Base-by-base conservation (phyloP, 1,140 invertebrate genomes). In the Drosophila asahinai region DNA sequence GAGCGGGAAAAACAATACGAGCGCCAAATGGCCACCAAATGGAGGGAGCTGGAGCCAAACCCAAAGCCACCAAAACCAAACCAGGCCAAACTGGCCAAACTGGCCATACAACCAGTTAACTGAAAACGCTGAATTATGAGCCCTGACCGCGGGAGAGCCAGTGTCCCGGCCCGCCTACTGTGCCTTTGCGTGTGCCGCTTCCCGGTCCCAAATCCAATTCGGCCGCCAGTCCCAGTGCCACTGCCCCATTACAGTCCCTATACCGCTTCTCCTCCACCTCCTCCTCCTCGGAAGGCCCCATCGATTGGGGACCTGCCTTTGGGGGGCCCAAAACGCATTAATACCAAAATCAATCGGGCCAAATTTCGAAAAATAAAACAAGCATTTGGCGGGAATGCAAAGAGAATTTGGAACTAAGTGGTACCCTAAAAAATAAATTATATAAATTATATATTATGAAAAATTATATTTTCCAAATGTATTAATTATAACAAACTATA, bases 51-150 rank as follows among this genome's bases (percentile, higher is more conserved):
- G 27, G 27, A 62, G 19, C 55, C 64, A 48, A 33, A 51, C 1
- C 60, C 64, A 52, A 40, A 51, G 22, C 61, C 54, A 57, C 51
- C 51, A 63, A 45, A 79, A 45, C 52, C 61, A 47, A 67, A 49
- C 63, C 77, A 52, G 33, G 45, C 63, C 70, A 45, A 61, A 60
- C 49, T 61, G 55, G 25, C 48, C 52, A 45, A 61, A 60, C 49
- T 61, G 55, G 25, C 48, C 52, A 59, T n/a, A 49, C 67, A 67
- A 51, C 58, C 81, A 80, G 86, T 80, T 81, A 89, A 81, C 81
- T 72, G 68, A 78, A 74, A 70, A 58, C 77, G 42, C 70, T 89
- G 81, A 87, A 78, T 87, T 89, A 87, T 87, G 84, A 78, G 66
- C 65, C 77, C 62, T 67, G 67, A 40, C 55, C 60, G 57, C 43